Conservation (phyloP, 2,888 invertebrate species). For the Pristionchus maxplancki region DNA sequence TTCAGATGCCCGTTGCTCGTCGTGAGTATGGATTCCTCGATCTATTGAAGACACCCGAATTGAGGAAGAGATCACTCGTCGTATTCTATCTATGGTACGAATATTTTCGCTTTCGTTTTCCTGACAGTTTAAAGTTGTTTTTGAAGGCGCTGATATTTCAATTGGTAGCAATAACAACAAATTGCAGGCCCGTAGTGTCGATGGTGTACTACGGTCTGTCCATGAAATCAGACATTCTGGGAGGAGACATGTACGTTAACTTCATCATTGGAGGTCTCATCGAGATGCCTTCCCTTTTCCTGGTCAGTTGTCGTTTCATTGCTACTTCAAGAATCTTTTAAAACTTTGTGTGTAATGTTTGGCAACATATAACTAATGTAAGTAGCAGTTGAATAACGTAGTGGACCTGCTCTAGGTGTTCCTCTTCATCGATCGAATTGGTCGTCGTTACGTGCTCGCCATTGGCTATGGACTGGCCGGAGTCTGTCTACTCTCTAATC, state of each 20-base stretch:
- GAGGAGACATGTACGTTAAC: conserved; percentile 87
- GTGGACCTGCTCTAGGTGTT: conserved; percentile 84
- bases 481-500: conserved; percentile 71
- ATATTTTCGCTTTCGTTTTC: too few relatives aligned
- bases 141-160: background rate
- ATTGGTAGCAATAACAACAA: background rate
- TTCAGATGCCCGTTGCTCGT: conserved; percentile 43
- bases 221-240: conserved; percentile 88
- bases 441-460: conserved; percentile 76
- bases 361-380: conserved; percentile 85
- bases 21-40: conserved; percentile 67
- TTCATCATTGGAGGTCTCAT: conserved; percentile 84
- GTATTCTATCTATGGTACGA: conserved; percentile 72
- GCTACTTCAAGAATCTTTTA: background rate
- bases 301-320: conserved; percentile 60
- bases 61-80: conserved; percentile 70
- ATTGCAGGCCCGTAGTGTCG: conserved; percentile 85
- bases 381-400: conserved; percentile 83
- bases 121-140: background rate
- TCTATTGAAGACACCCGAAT: conserved; percentile 72
- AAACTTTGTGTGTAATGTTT: conserved; percentile 80
- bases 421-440: conserved; percentile 76
- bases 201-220: conserved; percentile 92
- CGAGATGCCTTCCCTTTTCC: conserved; percentile 78
- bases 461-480: conserved; percentile 72